Percentiles rank a stretch among this genome's conserved stretches.
Conservation (phyloP, 2,888 invertebrate genomes). For the Troides aeacus region DNA sequence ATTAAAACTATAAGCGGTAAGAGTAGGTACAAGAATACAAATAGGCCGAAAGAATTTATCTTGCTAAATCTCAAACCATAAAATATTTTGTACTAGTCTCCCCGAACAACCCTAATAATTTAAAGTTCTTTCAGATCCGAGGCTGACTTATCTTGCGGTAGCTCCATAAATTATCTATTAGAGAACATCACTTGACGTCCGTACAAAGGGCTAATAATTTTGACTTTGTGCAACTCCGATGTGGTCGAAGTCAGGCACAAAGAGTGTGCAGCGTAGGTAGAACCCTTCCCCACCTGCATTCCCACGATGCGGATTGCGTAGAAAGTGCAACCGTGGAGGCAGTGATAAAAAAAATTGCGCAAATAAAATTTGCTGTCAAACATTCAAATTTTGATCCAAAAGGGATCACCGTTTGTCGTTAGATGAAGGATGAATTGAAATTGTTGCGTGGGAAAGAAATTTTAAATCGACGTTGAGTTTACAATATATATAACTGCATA, state of each 20-base stretch:
- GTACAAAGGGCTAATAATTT: slow-evolving; percentile 64
- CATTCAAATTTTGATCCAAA: slow-evolving; percentile 66
- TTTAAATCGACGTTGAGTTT: too few species aligned
- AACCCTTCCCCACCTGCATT: slow-evolving; percentile 79
- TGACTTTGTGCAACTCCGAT: slow-evolving; percentile 74
- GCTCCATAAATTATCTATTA: slow-evolving; percentile 78
- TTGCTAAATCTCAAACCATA: slow-evolving; percentile 32
- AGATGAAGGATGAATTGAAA: slow-evolving; percentile 44
- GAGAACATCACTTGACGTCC: slow-evolving; percentile 73
- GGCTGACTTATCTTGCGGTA: slow-evolving; percentile 57
- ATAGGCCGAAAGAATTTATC: slow-evolving; percentile 32
- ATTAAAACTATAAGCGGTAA: slow-evolving; percentile 6
- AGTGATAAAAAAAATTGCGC: slow-evolving; percentile 64
- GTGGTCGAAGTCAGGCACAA: slow-evolving; percentile 55
- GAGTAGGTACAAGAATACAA: not conserved
- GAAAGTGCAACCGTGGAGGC: slow-evolving; percentile 62
- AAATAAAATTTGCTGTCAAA: slow-evolving; percentile 71
- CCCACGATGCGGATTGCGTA: slow-evolving; percentile 64
- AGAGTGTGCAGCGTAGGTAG: slow-evolving; percentile 47
- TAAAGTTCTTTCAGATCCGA: slow-evolving; percentile 53
- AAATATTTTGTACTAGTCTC: slow-evolving; percentile 35
- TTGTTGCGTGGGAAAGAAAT: slow-evolving; percentile 60
- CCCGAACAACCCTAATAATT: slow-evolving; percentile 74
- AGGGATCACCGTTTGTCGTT: slow-evolving; percentile 57
- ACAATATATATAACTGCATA: too few species aligned